phyloP scores from a whole-genome alignment of 2,888 invertebrate genomes.

The Hypselothyrea guttata region DNA sequence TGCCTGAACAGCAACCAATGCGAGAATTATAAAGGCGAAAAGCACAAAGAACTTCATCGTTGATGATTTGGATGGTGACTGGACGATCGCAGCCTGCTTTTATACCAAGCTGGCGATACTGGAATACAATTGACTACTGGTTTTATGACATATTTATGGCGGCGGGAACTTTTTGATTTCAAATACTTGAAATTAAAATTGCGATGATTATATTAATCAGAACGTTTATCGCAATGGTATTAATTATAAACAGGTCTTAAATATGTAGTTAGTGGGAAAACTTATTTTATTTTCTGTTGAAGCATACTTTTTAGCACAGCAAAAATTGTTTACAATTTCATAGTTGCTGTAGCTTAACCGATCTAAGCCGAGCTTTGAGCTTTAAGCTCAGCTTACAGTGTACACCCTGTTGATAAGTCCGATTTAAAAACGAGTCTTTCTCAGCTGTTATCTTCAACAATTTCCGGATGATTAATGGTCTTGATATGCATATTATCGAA shows the following conservation, averaged over 20 bases:
- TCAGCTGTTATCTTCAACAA: background rate
- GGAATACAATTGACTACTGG: slow-evolving; percentile 17
- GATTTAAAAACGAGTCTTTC: too few species aligned
- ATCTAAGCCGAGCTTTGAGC: background rate
- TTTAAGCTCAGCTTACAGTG: background rate
- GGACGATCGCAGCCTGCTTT: slow-evolving; percentile 23
- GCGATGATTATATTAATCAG: slow-evolving; percentile 1
- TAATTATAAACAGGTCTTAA: slow-evolving; percentile 29
- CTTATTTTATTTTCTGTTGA: background rate
- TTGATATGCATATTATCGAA: slow-evolving; percentile 18
- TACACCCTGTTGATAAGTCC: background rate
- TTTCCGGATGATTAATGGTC: slow-evolving; percentile 37
- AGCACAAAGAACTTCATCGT: slow-evolving; percentile 65
- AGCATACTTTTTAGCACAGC: slow-evolving; percentile 22
- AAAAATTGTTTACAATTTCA: slow-evolving; percentile 21
- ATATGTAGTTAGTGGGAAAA: background rate
- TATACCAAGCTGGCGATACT: slow-evolving; percentile 22
- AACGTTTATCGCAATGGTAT: slow-evolving; percentile 19
- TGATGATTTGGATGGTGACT: slow-evolving; percentile 30
- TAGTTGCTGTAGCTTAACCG: background rate
- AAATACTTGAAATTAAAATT: slow-evolving; percentile 12
- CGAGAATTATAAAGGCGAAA: slow-evolving; percentile 51
- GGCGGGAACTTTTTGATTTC: background rate
- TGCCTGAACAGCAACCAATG: slow-evolving; percentile 47
- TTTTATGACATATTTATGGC: slow-evolving; percentile 29